Evolutionary conservation across 2,888 invertebrate genomes (phyloP).

Genomic region (Limnephilus auricula): DNA sequence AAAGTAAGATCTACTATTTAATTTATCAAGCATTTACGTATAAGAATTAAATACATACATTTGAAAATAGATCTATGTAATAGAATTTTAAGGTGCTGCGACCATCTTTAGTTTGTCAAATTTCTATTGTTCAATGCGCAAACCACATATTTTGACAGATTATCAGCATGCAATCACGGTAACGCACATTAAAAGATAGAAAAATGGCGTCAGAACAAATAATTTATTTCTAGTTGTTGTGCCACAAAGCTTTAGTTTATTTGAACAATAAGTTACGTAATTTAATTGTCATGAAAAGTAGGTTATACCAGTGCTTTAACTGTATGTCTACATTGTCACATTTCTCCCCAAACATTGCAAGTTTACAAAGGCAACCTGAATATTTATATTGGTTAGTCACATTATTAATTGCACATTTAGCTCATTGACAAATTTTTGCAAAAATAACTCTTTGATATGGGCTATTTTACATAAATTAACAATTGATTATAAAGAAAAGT

Average conservation of each 20-base stretch:
- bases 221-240: neutral
- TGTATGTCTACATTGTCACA: neutral
- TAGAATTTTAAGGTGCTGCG: neutral
- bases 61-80: neutral
- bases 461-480: neutral
- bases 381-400: slow-evolving; percentile 23
- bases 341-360: neutral
- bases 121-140: neutral
- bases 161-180: neutral
- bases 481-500: neutral
- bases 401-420: slow-evolving; percentile 7
- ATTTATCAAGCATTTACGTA: neutral
- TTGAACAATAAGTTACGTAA: neutral
- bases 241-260: neutral
- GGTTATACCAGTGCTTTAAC: neutral
- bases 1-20: neutral
- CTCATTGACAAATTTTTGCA: neutral
- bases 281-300: neutral
- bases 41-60: neutral
- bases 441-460: neutral
- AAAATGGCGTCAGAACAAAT: neutral
- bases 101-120: neutral
- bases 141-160: neutral
- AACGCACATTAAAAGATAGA: neutral
- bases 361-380: neutral